phyloP scores from a whole-genome alignment of 2,888 invertebrate genomes.

The Nomada fabriciana region DNA sequence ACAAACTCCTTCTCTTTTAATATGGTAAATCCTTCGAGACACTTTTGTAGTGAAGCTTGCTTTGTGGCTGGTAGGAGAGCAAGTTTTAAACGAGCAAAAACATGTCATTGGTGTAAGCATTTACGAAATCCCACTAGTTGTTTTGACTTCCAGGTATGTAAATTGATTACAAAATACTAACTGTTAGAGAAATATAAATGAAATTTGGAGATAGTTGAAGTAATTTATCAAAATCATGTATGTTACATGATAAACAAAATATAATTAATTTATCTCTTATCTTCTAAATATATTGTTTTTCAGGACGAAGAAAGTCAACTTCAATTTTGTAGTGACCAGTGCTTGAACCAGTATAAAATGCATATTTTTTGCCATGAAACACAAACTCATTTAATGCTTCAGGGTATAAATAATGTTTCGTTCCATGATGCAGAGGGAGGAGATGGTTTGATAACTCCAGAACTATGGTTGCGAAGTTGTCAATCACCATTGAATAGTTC shows the following conservation, averaged over 20 bases:
- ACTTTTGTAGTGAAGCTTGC: constrained; percentile 95
- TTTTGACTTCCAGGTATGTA: constrained; percentile 90
- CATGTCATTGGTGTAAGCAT: constrained; percentile 97
- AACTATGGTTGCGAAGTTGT: constrained; percentile 95
- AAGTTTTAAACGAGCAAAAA: constrained; percentile 95
- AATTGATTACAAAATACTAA: neutral
- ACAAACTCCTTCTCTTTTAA: constrained; percentile 80
- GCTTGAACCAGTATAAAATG: constrained; percentile 98
- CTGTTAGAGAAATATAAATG: neutral
- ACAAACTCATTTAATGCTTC: constrained; percentile 94
- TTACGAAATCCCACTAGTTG: constrained; percentile 95
- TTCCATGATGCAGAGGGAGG: constrained; percentile 75
- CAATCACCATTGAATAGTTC: constrained; percentile 86
- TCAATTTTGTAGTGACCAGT: constrained; percentile 96
- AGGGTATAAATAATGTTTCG: constrained; percentile 77
- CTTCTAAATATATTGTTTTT: constrained; percentile 22
- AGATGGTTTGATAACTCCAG: constrained; percentile 92
- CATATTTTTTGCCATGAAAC: constrained; percentile 98
- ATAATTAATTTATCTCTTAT: neutral
- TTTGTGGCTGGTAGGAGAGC: constrained; percentile 95
- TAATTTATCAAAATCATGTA: neutral
- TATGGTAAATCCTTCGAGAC: constrained; percentile 82
- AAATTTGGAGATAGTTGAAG: too few species aligned
- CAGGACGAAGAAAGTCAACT: constrained; percentile 96
- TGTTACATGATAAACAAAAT: neutral